Percentiles rank a stretch among this genome's conserved stretches.
phyloP scores from a whole-genome alignment of 2,113 vertebrate genomes.

The Pteropus alecto region DNA sequence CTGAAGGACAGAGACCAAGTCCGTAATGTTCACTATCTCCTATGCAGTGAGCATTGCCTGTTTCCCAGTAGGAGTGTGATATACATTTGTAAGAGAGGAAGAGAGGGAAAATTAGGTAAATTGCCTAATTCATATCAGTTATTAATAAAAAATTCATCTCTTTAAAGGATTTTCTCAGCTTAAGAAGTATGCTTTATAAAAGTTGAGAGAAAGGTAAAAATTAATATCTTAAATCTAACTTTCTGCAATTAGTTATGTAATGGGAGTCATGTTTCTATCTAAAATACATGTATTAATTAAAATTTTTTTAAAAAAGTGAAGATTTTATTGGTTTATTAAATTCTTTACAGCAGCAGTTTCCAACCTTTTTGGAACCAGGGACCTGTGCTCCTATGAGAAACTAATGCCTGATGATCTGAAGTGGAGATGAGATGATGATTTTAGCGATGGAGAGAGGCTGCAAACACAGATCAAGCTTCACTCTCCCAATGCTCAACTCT shows the following conservation, averaged over 20 bases:
- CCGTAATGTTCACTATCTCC: not conserved
- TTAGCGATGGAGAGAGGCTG: too few species aligned
- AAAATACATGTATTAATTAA: not conserved
- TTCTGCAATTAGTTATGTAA: not conserved
- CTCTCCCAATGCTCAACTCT: too few species aligned
- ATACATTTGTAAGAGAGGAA: not conserved
- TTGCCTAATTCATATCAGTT: not conserved
- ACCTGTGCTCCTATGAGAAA: too few species aligned
- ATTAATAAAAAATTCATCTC: not conserved
- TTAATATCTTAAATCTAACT: not conserved
- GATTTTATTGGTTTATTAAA: not conserved
- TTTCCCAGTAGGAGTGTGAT: not conserved
- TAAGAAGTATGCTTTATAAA: not conserved
- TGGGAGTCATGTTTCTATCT: not conserved
- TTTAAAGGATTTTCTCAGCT: not conserved
- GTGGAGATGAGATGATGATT: too few species aligned
- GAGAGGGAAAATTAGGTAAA: not conserved
- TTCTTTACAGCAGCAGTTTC: not conserved
- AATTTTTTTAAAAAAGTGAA: not conserved
- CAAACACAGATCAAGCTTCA: too few species aligned
- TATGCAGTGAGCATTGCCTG: rapidly evolving
- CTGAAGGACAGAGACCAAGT: not conserved
- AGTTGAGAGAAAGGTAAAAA: not conserved
- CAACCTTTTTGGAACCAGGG: too few species aligned
- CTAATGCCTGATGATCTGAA: too few species aligned